Percentiles rank a stretch among this genome's conserved stretches.
These are phyloP conservation scores for Anoplius nigerrimus DNA, from an alignment of 2,888 invertebrate genomes.

Conservation along the genomic window DNA sequence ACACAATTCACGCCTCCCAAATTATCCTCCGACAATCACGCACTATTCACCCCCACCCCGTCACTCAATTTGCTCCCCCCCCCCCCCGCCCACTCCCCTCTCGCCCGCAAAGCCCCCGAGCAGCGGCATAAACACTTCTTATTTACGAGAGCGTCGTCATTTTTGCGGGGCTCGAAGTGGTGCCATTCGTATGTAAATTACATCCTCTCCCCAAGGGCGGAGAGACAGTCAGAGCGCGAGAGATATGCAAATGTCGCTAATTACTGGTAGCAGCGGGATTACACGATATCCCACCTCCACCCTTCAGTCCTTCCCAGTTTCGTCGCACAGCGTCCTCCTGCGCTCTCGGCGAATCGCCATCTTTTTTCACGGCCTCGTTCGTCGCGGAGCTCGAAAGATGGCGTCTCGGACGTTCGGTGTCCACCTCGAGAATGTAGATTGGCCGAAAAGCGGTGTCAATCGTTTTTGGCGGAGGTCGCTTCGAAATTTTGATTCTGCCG, in stretches of 20 bases:
- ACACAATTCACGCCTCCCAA: no score
- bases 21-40: no score
- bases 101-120: slow-evolving; percentile 19
- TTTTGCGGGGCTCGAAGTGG: slow-evolving; percentile 57
- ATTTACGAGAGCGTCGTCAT: slow-evolving; percentile 64
- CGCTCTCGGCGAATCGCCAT: slow-evolving; percentile 3
- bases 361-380: no score
- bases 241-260: slow-evolving; percentile 74
- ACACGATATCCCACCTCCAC: slow-evolving; percentile 51
- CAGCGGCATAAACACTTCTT: slow-evolving; percentile 64
- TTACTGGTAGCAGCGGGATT: slow-evolving; percentile 69
- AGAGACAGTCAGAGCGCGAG: slow-evolving; percentile 49
- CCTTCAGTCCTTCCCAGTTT: slow-evolving; percentile 5
- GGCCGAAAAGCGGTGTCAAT: no score
- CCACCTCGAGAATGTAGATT: no score
- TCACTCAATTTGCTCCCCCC: not conserved
- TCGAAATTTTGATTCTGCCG: no score
- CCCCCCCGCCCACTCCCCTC: slow-evolving; percentile 9
- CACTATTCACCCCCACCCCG: no score
- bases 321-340: slow-evolving; percentile 22
- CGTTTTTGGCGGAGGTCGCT: no score
- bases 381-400: no score
- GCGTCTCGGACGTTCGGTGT: no score
- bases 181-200: slow-evolving; percentile 72
- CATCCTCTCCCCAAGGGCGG: slow-evolving; percentile 41